Conservation (phyloP, 2,888 invertebrate genomes). For the Geophilus truncorum region DNA sequence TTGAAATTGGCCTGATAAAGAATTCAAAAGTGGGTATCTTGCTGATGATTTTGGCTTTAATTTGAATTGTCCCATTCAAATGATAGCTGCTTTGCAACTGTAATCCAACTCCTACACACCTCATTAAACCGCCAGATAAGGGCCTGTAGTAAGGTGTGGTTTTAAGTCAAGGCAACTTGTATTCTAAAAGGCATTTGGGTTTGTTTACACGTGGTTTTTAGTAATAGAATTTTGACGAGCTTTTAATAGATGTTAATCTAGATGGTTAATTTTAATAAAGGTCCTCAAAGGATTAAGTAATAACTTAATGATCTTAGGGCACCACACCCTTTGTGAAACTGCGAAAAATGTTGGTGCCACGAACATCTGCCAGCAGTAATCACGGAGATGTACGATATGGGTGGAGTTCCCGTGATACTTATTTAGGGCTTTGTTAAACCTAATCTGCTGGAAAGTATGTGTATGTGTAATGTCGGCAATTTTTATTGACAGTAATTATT, state of each 20-base stretch:
- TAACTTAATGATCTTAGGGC: not conserved
- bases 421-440: not conserved
- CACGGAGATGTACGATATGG: not conserved
- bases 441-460: not conserved
- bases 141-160: not conserved
- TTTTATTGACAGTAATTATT: not conserved
- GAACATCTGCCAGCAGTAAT: not conserved
- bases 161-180: not conserved
- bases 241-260: not conserved
- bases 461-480: too few relatives aligned
- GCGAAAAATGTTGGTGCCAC: not conserved
- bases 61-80: not conserved
- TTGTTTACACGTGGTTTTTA: not conserved
- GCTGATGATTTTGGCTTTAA: not conserved
- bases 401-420: not conserved
- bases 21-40: not conserved
- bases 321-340: not conserved
- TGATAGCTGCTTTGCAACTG: not conserved
- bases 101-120: not conserved
- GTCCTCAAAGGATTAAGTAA: not conserved
- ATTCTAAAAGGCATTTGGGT: not conserved
- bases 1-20: not conserved
- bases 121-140: not conserved
- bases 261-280: not conserved
- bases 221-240: not conserved